Conservation (phyloP, 2,113 vertebrate genomes). For the Picathartes gymnocephalus region DNA sequence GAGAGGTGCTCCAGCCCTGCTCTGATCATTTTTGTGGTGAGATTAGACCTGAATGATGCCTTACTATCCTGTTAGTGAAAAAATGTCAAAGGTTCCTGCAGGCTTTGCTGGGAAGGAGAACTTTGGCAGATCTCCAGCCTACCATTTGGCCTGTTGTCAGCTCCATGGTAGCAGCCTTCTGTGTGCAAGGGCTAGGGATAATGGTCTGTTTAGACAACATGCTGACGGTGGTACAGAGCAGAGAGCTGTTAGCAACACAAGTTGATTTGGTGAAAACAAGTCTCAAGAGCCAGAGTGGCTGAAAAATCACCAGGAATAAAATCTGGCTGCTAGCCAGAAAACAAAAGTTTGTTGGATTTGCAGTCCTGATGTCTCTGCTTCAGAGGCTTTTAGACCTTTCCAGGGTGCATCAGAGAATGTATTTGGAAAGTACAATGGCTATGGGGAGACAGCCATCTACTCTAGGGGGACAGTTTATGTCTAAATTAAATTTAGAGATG, state of each 20-base stretch:
- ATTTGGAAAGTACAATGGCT: not conserved
- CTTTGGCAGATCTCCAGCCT: slow-evolving; percentile 63
- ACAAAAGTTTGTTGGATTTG: not conserved
- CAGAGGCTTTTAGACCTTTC: not conserved
- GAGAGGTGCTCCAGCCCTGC: not conserved
- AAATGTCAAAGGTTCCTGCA: slow-evolving; percentile 52
- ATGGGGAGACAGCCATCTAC: not conserved
- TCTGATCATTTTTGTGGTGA: not conserved
- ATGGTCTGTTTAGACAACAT: slow-evolving; percentile 63
- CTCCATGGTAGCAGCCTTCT: slow-evolving; percentile 59
- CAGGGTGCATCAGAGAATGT: not conserved
- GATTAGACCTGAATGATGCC: not conserved
- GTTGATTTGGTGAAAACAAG: slow-evolving; percentile 46
- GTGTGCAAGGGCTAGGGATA: not conserved
- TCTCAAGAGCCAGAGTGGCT: not conserved
- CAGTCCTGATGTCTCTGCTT: not conserved
- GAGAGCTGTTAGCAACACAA: slow-evolving; percentile 19
- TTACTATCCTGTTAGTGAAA: slow-evolving; percentile 19
- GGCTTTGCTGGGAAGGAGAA: slow-evolving; percentile 47
- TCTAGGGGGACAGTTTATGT: not conserved
- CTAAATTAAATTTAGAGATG: not conserved
- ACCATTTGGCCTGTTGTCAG: slow-evolving; percentile 57
- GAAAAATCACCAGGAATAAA: slow-evolving; percentile 44
- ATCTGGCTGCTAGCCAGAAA: slow-evolving; percentile 3
- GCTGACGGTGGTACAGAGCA: slow-evolving; percentile 49